A percentile compares a stretch with the other conserved stretches of the same genome.
Evolutionary conservation across 2,797 vertebrate genomes (phyloP).

Genomic region (Macroramphosus scolopax): DNA sequence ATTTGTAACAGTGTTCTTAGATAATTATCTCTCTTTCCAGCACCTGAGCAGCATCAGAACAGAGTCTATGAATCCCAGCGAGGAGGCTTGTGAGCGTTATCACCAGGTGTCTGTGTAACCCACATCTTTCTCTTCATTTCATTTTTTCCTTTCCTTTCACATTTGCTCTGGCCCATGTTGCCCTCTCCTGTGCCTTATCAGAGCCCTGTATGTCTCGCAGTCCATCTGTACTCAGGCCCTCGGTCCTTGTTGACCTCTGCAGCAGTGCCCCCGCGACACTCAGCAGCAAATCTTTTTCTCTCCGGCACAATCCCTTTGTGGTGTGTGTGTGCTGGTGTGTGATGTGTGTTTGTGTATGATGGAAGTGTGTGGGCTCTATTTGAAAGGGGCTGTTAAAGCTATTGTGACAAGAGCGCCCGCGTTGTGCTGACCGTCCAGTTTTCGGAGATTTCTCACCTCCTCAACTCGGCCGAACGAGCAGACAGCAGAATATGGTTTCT

Average conservation of each 20-base stretch:
- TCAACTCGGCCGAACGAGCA: slow-evolving; percentile 66
- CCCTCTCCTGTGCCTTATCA: slow-evolving; percentile 60
- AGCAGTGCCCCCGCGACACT: slow-evolving; percentile 39
- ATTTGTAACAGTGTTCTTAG: too few relatives aligned
- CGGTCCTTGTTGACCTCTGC: slow-evolving; percentile 52
- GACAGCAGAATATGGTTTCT: slow-evolving; percentile 44
- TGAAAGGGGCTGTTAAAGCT: slow-evolving; percentile 65
- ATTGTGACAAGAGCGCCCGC: slow-evolving; percentile 51
- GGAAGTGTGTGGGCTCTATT: slow-evolving; percentile 54
- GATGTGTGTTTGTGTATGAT: slow-evolving; percentile 26
- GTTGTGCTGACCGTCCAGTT: slow-evolving; percentile 72
- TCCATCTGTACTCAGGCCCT: slow-evolving; percentile 55
- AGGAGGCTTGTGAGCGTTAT: slow-evolving; percentile 42
- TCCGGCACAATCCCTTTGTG: slow-evolving; percentile 41
- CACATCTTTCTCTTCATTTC: slow-evolving; percentile 25
- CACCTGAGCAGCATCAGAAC: too few relatives aligned
- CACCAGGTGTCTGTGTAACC: slow-evolving; percentile 47
- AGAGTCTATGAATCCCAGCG: slow-evolving; percentile 13
- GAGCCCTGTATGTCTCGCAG: slow-evolving; percentile 52
- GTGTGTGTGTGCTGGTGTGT: background rate
- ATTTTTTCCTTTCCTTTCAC: slow-evolving; percentile 22
- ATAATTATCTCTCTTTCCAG: too few relatives aligned
- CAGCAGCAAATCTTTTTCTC: slow-evolving; percentile 44
- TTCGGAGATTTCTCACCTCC: slow-evolving; percentile 62
- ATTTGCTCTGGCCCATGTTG: slow-evolving; percentile 41